phyloP scores from a whole-genome alignment of 2,113 vertebrate species.

The Zingel zingel region DNA sequence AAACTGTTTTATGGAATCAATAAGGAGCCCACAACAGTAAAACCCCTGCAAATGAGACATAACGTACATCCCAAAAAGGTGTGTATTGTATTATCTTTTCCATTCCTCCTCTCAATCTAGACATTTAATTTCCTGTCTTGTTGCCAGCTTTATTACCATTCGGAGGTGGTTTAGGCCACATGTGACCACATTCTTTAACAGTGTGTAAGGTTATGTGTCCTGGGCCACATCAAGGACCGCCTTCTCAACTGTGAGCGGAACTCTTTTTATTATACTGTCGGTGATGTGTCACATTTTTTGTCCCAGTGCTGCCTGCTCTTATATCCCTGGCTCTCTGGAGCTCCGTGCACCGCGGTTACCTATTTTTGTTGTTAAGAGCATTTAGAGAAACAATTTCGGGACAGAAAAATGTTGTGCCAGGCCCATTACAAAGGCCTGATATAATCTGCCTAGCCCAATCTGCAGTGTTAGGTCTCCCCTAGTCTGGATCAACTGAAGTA shows the following conservation, averaged over 20 bases:
- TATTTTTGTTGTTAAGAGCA: not conserved
- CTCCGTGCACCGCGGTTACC: too few relatives aligned
- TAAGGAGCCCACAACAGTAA: not conserved
- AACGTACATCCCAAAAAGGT: not conserved
- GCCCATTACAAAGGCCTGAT: not conserved
- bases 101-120: not conserved
- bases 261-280: too few relatives aligned
- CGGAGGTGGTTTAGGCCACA: too few relatives aligned
- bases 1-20: not conserved
- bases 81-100: too few relatives aligned
- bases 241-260: too few relatives aligned
- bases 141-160: not conserved
- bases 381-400: not conserved
- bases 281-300: too few relatives aligned
- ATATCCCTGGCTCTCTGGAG: too few relatives aligned
- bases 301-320: too few relatives aligned
- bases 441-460: slow-evolving; percentile 10
- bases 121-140: not conserved
- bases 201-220: too few relatives aligned
- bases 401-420: not conserved
- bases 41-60: not conserved
- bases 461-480: not conserved
- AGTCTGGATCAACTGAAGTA: too few relatives aligned
- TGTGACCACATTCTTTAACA: too few relatives aligned
- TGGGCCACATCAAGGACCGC: too few relatives aligned